Percentiles rank a stretch among this genome's conserved stretches.
Evolutionary conservation across 2,113 vertebrate genomes (phyloP).

Genomic region (Vulpes ferrilata): DNA sequence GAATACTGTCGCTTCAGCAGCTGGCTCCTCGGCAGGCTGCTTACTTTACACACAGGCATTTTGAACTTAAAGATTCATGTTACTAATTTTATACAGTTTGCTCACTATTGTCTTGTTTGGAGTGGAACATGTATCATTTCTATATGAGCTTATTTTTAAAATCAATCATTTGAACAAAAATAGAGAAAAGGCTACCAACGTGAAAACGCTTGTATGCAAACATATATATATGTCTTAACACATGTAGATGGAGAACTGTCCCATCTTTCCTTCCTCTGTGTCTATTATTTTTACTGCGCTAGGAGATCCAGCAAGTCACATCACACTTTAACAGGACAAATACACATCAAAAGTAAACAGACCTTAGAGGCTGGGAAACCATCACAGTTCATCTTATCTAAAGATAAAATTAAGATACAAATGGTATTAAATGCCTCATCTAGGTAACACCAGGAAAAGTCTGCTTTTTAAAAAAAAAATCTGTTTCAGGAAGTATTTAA

Average conservation of each 20-base stretch:
- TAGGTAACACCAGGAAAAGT: background rate
- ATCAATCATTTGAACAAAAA: conserved; percentile 20
- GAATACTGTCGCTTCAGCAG: background rate
- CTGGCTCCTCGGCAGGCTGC: background rate
- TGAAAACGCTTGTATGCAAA: background rate
- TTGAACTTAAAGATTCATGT: background rate
- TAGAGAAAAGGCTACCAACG: background rate
- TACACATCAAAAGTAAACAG: background rate
- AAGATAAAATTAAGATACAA: conserved; percentile 17
- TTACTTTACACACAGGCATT: conserved; percentile 32
- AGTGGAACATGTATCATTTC: background rate
- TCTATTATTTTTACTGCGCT: background rate
- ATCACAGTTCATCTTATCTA: background rate
- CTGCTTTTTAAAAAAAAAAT: background rate
- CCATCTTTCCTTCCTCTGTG: background rate
- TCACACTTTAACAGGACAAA: background rate
- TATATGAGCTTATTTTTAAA: conserved; percentile 25
- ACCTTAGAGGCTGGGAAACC: background rate
- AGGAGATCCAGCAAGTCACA: background rate
- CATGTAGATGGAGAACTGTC: background rate
- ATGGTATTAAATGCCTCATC: background rate
- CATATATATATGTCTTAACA: conserved; percentile 28
- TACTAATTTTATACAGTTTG: background rate
- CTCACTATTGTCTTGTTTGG: background rate
- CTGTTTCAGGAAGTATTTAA: background rate